Base-by-base conservation (phyloP, 2,113 vertebrate genomes). In the Cacatua alba region DNA sequence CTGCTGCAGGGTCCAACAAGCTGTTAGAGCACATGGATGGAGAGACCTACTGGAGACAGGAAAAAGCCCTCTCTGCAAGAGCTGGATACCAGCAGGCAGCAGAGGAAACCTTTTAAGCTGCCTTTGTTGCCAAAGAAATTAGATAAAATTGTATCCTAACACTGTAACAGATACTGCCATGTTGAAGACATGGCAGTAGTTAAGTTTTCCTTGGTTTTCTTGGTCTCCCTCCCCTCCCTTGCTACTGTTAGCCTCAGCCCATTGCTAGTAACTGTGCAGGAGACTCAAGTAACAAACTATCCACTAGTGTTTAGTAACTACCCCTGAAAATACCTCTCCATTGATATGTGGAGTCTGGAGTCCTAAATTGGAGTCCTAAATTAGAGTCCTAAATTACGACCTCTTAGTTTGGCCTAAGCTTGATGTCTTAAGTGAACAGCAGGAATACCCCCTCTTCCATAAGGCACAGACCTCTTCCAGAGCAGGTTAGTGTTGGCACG, bases 1-100 rank as follows among this genome's bases (percentile, higher is more conserved):
- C 92, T 94, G 94, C 92, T 94, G 72, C 88, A 86, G 92, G 55
- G 88, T 94, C 89, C 65, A 49, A 75, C 83, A 86, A 43, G 81
- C 77, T 92, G 69, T 89, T 82, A 68, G 35, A 82, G 82, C 74
- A 19, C 86, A 68, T 19, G 72, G 92, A 83, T 52, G 18, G 75
- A 52, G 51, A 37, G 82, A 92, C 44, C 68, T 65, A 92, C 3
- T 0, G 65, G 78, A 95, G 68, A 31, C 51, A 84, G 91, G 77
- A 92, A 89, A 60, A 89, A 92, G 69, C 46, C 13, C 35, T 78
- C 81, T 57, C 53, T 86, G 51, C 72, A 18, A 89, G 69, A 86
- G 88, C 81, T 78, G 83, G 46, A 64, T 81, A 86, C 83, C 72
- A 89, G 83, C 86, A 92, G 72, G 64, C 94, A 88, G 72, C 71